Evolutionary conservation across 1,140 invertebrate species (phyloP).

Genomic region (Leptopilina clavipes): DNA sequence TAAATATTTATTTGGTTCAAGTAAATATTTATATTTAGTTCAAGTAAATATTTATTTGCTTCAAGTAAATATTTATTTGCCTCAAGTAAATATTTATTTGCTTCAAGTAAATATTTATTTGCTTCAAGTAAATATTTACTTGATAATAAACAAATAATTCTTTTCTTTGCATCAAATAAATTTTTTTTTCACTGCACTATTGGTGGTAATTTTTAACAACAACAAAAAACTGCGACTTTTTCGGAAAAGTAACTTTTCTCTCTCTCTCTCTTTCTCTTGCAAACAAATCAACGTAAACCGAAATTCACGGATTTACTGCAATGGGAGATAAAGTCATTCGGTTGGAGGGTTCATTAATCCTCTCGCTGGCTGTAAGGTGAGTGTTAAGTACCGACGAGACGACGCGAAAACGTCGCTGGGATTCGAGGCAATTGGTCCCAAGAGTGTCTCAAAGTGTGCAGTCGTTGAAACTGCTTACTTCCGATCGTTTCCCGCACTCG

Average conservation of each 20-base stretch:
- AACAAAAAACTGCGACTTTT: no score
- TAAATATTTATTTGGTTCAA: no score
- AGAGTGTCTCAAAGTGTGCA: slow-evolving; percentile 18
- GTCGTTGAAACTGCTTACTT: slow-evolving; percentile 14
- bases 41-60: no score
- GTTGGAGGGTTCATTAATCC: slow-evolving; percentile 18
- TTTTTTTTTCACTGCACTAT: no score
- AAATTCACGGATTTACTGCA: background rate
- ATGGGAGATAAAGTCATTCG: slow-evolving; percentile 15
- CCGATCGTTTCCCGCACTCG: background rate
- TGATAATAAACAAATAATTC: no score
- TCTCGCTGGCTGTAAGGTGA: slow-evolving; percentile 14
- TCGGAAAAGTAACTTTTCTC: background rate
- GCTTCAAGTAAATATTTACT: no score
- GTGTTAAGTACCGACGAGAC: slow-evolving; percentile 18
- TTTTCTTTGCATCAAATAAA: no score
- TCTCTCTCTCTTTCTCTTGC: background rate
- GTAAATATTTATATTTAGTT: no score
- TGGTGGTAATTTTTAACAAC: no score
- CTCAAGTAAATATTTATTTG: no score
- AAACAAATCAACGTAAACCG: background rate
- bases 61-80: no score
- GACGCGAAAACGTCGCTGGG: slow-evolving; percentile 17
- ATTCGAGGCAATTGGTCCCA: slow-evolving; percentile 18
- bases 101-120: no score